Percentiles rank a stretch among this genome's conserved stretches.
phyloP scores from a whole-genome alignment of 2,888 invertebrate genomes.

The Perithous albicinctus region DNA sequence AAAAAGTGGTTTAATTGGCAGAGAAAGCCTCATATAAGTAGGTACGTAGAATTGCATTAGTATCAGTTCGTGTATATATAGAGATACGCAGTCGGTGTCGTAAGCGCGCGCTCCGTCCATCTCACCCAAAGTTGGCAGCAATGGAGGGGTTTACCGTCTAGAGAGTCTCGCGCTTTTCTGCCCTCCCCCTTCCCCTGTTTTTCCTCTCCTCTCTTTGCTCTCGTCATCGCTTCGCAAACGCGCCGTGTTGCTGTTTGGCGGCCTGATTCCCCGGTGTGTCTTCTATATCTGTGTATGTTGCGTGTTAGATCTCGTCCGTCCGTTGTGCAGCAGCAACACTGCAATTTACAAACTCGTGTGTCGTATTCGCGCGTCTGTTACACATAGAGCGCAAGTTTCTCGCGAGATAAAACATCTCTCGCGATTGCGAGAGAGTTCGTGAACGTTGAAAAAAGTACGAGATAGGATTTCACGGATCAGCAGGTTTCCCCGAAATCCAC shows the following conservation, averaged over 20 bases:
- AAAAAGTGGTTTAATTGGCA: too few species aligned
- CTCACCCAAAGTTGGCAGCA: slow-evolving; percentile 21
- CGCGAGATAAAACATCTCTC: neutral
- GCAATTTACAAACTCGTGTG: slow-evolving; percentile 11
- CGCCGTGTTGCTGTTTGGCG: slow-evolving; percentile 52
- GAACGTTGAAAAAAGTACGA: neutral
- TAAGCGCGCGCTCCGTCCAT: neutral
- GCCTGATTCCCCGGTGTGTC: slow-evolving; percentile 48
- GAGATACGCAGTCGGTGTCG: neutral
- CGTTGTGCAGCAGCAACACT: slow-evolving; percentile 20
- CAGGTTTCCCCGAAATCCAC: slow-evolving; percentile 12
- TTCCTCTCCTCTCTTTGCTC: neutral
- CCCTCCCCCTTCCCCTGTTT: neutral
- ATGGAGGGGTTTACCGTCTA: neutral
- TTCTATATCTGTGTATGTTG: slow-evolving; percentile 9
- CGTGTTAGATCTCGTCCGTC: slow-evolving; percentile 35
- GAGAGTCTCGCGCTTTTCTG: neutral
- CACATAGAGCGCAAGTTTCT: slow-evolving; percentile 4
- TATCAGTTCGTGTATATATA: too few species aligned
- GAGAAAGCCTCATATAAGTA: too few species aligned
- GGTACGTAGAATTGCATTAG: too few species aligned
- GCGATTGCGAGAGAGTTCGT: slow-evolving; percentile 3
- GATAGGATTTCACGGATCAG: neutral
- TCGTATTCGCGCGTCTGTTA: slow-evolving; percentile 5
- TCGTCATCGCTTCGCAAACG: neutral